Evolutionary conservation across 2,888 invertebrate species (phyloP).

Genomic region (Cheilosia urbana): DNA sequence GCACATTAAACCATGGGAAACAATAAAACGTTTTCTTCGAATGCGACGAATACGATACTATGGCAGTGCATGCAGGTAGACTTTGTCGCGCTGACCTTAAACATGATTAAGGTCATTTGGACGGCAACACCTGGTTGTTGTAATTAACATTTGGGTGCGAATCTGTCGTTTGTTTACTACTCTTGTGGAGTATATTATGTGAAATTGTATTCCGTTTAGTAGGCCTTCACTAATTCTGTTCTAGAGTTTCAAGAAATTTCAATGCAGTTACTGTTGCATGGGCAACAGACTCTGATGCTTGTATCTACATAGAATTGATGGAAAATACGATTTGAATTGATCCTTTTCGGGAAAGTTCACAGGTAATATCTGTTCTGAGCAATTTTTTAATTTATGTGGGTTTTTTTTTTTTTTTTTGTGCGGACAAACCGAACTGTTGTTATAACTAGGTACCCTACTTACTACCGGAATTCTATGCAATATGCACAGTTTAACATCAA

Average conservation of each 20-base stretch:
- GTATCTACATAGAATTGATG: background rate
- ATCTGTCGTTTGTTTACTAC: conserved; percentile 50
- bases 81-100: conserved; percentile 64
- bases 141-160: conserved; percentile 61
- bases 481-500: too few species aligned
- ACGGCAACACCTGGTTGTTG: conserved; percentile 59
- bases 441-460: too few species aligned
- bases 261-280: background rate
- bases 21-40: conserved; percentile 50
- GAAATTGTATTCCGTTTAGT: background rate
- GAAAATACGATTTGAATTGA: background rate
- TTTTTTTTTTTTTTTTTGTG: too few species aligned
- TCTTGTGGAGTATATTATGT: background rate
- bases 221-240: conserved; percentile 38
- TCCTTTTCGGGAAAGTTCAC: background rate
- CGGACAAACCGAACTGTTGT: too few species aligned
- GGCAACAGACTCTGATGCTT: background rate
- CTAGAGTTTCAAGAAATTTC: conserved; percentile 22
- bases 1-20: conserved; percentile 21
- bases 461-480: too few species aligned
- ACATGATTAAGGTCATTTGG: conserved; percentile 65
- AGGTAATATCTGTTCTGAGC: too few species aligned
- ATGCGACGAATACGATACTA: conserved; percentile 54
- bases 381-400: too few species aligned
- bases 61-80: conserved; percentile 50